Base-by-base conservation (phyloP, 2,888 invertebrate species). In the Mactromeris polynyma region DNA sequence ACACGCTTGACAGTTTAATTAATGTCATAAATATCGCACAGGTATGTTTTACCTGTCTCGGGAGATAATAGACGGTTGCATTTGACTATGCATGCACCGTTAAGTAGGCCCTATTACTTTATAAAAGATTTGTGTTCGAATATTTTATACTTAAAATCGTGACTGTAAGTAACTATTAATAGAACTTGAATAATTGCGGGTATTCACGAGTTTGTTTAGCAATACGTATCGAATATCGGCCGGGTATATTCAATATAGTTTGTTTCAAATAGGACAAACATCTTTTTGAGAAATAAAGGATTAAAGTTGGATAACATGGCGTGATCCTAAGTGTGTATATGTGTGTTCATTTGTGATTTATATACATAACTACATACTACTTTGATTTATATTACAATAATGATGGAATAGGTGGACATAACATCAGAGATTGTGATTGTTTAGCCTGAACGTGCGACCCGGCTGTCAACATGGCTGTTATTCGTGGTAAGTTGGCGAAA, bases 1-100 rank as follows among this genome's bases (percentile, higher is more conserved):
- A 64, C 21, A 58, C n/a, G 58, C 26, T 64, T 64, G 58, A 64
- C 58, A 64, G 58, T 64, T 64, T 64, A n/a, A n/a, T n/a, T n/a
- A 64, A 64, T 73, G 73, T 73, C 36, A 33, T 33, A 73, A 58
- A 26, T 9, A 58, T 58, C 6, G 26, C 73, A 33, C 11, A 36
- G 31, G 26, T 33, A 33, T 33, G n/a, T 33, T 73, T 36, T 73
- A 73, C 36, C 73, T 73, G 73, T 73, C 36, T 73, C 17, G 11
- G 4, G 26, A 11, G 17, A 73, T 36, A 3, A 36, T 73, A 33
- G 73, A 33, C n/a, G 33, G 36, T 17, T 73, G 73, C 73, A 33
- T 36, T 36, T 36, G 26, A 58, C 26, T 26, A 58, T 58, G 58
- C 26, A 58, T n/a, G 21, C n/a, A 58, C n/a, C 26, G 26, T 11